Evolutionary conservation across 2,797 vertebrate genomes (phyloP).

Genomic region (Poecilia velifera): DNA sequence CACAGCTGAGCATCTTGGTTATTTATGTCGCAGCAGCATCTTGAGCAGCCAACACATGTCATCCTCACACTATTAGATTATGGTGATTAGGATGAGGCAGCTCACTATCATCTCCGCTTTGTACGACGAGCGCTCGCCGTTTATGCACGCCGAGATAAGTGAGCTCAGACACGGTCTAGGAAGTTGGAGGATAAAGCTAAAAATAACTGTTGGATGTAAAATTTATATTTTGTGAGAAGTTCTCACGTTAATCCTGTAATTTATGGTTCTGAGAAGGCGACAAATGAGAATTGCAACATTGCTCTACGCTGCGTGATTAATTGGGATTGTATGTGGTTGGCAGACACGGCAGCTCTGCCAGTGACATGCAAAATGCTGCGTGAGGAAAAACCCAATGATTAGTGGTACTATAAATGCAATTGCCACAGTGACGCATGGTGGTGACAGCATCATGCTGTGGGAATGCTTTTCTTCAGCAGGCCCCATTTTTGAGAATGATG

Average conservation of each 20-base stretch:
- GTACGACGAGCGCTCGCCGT: slow-evolving; percentile 33
- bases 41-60: slow-evolving; percentile 42
- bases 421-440: background rate
- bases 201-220: background rate
- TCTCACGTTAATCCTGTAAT: slow-evolving; percentile 13
- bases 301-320: background rate
- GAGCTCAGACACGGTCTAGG: slow-evolving; percentile 26
- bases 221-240: background rate
- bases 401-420: background rate
- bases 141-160: slow-evolving; percentile 44
- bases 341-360: background rate
- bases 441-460: background rate
- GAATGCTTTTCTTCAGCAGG: background rate
- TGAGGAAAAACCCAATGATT: background rate
- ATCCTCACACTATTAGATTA: slow-evolving; percentile 58
- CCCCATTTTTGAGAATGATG: background rate
- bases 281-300: background rate
- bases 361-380: background rate
- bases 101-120: slow-evolving; percentile 23
- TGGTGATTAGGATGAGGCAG: slow-evolving; percentile 56
- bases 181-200: slow-evolving; percentile 27
- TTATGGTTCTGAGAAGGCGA: background rate
- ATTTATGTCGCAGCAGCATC: slow-evolving; percentile 52
- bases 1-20: slow-evolving; percentile 46
- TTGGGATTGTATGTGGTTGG: background rate